These are phyloP conservation scores for Sander vitreus DNA, from an alignment of 2,113 vertebrate species.

Conservation along the genomic window DNA sequence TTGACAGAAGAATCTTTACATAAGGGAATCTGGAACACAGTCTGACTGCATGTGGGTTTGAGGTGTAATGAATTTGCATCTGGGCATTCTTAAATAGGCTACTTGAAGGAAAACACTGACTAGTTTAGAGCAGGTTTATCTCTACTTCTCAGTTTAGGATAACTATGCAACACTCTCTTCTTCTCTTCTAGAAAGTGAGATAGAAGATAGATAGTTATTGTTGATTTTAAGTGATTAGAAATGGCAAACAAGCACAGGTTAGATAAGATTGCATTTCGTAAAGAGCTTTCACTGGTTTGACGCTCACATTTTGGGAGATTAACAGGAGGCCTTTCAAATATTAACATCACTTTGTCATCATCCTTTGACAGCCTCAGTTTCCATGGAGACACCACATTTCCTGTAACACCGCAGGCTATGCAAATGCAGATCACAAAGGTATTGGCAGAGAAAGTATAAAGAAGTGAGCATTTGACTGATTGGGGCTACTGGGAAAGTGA, in stretches of 20 bases:
- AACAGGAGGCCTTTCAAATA: conserved; percentile 39
- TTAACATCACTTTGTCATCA: conserved; percentile 54
- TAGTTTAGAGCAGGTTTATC: background rate
- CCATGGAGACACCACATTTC: conserved; percentile 73
- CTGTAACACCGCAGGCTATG: conserved; percentile 30
- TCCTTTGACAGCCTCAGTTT: conserved; percentile 67
- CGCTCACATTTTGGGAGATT: conserved; percentile 34
- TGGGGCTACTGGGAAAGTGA: background rate
- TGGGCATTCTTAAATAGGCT: background rate
- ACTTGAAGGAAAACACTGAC: background rate
- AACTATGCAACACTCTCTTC: background rate
- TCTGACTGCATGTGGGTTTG: background rate
- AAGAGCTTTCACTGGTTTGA: conserved; percentile 15
- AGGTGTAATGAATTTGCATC: background rate
- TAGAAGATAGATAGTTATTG: too few relatives aligned
- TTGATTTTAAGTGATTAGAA: conserved; percentile 8
- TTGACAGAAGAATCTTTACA: background rate
- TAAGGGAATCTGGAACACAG: background rate
- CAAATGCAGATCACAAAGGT: conserved; percentile 46
- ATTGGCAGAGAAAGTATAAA: conserved; percentile 33
- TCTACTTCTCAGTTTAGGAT: background rate
- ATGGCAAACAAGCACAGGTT: background rate
- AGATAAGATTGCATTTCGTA: conserved; percentile 14
- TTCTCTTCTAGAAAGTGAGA: background rate
- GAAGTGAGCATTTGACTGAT: conserved; percentile 3